Evolutionary conservation across 2,888 invertebrate species (phyloP), one percentile per base, ranked within the genome.

Genomic region (Alviniconcha strummeri): DNA sequence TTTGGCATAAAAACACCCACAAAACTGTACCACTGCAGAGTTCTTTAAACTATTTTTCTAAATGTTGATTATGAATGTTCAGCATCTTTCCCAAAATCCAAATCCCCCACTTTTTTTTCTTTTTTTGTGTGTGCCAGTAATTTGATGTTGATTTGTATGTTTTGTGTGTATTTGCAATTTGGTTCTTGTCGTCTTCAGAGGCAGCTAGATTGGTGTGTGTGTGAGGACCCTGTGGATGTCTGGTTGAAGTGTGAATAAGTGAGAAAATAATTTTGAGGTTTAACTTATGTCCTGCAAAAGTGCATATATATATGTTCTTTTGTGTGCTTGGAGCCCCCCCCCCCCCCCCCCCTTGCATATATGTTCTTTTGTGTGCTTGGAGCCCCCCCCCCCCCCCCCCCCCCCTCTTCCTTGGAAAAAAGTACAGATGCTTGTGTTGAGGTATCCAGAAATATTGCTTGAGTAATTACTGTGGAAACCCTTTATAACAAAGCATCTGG

Each of bases 181-280:
- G 54, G 52, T 75, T 55, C 8, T 55, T 55, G 55, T 55, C 54
- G 55, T 80, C 69, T 69, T 52, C 56, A 56, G 69, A n/a, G 71
- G 69, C 80, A 80, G 67, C 80, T 80, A 71, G 17, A 52, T 5
- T 69, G 80, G 52, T 67, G 11, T 79, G 67, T 64, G 67, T 5
- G 57, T 79, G 54, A 36, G 36, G 36, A 36, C 36, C 36, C 36
- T 36, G 36, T 36, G 36, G 36, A 54, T 74, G 74, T 52, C 76
- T 54, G 76, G 36, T 55, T 76, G 7, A 54, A 8, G 7, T 5
- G 1, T 36, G 54, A 54, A 17, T 55, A 55, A 54, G n/a, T 76
- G 7, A 54, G n/a, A 36, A 36, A 55, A 54, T 17, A 76, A 54
- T 7, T 64, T 64, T 15, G 64, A 3, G 36, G 36, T 36, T 36